These are phyloP conservation scores for Noctua comes DNA, from an alignment of 2,888 invertebrate species.

Conservation along the genomic window DNA sequence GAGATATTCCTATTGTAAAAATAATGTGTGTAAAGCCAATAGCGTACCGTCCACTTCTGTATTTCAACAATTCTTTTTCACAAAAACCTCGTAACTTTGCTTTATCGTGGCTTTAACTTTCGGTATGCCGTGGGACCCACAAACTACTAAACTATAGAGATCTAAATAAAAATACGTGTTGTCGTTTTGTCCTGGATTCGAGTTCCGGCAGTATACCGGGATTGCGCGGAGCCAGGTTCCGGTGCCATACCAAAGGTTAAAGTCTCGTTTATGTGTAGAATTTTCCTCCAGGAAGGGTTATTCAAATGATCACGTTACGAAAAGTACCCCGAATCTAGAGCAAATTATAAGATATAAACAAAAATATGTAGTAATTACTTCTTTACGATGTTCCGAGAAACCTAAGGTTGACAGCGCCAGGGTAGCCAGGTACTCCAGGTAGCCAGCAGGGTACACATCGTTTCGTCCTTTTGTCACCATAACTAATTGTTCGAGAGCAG, in stretches of 20 bases:
- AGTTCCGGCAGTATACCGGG: not conserved
- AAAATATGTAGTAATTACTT: not conserved
- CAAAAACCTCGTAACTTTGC: conserved; percentile 4
- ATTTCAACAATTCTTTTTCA: not conserved
- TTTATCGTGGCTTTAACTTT: not conserved
- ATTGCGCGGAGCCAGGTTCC: not conserved
- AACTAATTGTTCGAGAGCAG: not conserved
- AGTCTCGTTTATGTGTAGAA: not conserved
- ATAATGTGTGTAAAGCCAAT: too few species aligned
- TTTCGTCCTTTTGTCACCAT: not conserved
- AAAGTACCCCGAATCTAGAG: not conserved
- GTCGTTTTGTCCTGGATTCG: not conserved
- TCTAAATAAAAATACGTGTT: not conserved
- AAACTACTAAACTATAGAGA: not conserved
- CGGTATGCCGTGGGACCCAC: not conserved
- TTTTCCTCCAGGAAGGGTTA: not conserved
- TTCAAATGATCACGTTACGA: not conserved
- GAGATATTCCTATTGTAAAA: not conserved
- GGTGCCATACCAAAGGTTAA: not conserved
- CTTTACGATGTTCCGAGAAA: not conserved
- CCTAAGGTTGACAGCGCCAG: too few species aligned
- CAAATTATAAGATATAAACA: not conserved
- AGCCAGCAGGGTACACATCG: too few species aligned
- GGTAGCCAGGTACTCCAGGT: too few species aligned
- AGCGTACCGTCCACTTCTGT: not conserved